Base-by-base conservation (phyloP, 2,888 invertebrate species). In the Lithophane leautieri region DNA sequence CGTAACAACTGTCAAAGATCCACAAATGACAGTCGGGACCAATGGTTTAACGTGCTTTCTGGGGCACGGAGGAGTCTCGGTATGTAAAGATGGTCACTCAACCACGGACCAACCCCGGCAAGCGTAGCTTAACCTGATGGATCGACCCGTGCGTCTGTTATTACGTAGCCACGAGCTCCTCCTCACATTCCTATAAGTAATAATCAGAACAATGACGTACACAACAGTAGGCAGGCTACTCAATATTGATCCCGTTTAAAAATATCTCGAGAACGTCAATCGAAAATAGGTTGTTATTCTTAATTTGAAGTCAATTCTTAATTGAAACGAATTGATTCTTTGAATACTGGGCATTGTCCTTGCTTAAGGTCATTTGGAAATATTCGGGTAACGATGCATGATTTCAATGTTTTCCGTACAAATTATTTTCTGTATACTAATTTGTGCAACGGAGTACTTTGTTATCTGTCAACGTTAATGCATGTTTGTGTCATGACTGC, bases 301-400 rank as follows among this genome's bases (percentile, higher is more conserved):
- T 67, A 70, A 76, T 79, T 80, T 69, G 47, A 73, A 81, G 83
- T 84, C 73, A 65, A 83, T 85, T 86, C 74, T 78, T 74, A 83
- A 87, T 85, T 85, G 78, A 88, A 89, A 88, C 79, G 67, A 83
- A 84, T 83, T 74, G 82, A 85, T 86, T 88, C 76, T 65, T 81
- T 73, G 76, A 77, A 71, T 54, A 54, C 78, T 77, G 88, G 73
- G 81, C 90, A 81, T 78, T 86, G 89, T 70, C 88, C 88, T 80
- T 70, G 34, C 40, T 44, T 74, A 85, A 90, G 89, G 88, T 87
- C 86, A 78, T 63, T 70, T n/a, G 56, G 54, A 62, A 61, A 76
- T 71, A 69, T 69, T 58, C 52, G 61, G 78, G 40, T 42, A 28
- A 60, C 34, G 44, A 42, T 34, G 25, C 60, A 66, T 67, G 61